Percentiles rank a stretch among this genome's conserved stretches.
phyloP scores from a whole-genome alignment of 1,140 invertebrate genomes.

The Tetragnatha versicolor region DNA sequence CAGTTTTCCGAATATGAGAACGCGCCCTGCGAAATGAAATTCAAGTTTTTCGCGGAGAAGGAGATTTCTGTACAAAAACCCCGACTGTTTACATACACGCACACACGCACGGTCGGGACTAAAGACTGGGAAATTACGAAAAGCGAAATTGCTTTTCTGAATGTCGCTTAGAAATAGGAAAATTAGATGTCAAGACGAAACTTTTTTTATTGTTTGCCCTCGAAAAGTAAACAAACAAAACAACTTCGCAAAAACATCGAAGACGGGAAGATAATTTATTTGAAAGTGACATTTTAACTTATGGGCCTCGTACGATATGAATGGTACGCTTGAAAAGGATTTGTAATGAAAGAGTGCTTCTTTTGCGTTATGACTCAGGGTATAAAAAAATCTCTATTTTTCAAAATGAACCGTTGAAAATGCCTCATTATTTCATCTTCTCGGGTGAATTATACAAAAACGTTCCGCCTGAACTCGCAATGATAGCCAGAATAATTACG shows the following conservation, averaged over 20 bases:
- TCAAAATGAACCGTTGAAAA: neutral
- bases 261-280: neutral
- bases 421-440: neutral
- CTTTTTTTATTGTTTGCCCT: neutral
- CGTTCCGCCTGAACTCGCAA: neutral
- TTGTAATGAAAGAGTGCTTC: neutral
- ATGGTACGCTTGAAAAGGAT: neutral
- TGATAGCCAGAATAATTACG: neutral
- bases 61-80: neutral
- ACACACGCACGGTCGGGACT: neutral
- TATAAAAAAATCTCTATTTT: neutral
- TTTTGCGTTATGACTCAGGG: neutral
- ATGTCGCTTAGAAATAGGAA: neutral
- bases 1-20: neutral
- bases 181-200: neutral
- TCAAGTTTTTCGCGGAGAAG: neutral
- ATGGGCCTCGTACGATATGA: neutral
- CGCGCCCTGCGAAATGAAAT: neutral
- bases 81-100: neutral
- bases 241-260: neutral
- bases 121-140: neutral
- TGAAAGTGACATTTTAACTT: neutral
- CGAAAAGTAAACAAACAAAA: neutral
- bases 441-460: neutral
- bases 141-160: neutral